Base-by-base conservation (phyloP, 2,888 invertebrate species). In the Dione vanillae region DNA sequence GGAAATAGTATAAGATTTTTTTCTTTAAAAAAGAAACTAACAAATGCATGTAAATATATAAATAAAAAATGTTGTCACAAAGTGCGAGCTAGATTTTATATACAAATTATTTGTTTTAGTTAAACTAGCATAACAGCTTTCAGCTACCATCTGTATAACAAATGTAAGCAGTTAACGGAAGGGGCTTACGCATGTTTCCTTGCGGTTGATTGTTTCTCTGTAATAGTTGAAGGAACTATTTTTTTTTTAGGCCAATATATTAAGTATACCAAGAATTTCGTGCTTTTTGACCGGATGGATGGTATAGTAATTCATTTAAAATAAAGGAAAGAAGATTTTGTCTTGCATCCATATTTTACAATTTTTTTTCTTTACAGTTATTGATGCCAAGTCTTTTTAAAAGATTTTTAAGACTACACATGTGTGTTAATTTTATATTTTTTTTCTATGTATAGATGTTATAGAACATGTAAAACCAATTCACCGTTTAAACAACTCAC, bases 101-200 rank as follows among this genome's bases (percentile, higher is more conserved):
- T 12, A 40, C 37, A 56, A 56, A 56, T 56, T 56, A 56, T 56
- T 56, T 40, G 16, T 37, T 56, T 56, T 0, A 16, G 37, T 27
- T 43, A 43, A 27, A 14, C 59, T 20, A 11, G 43, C 14, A 20
- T 19, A 20, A 59, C 20, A 20, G 14, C 41, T 12, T 27, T 27
- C 20, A 7, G 41, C 43, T 20, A 43, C 27, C 59, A 59, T 59
- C 59, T 59, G 43, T 27, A 43, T 14, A 43, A 43, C 43, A 59
- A 59, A 59, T 59, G 27, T 59, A n/a, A 43, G 27, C 59, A 59
- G 43, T 59, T 59, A 59, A 59, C 43, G 20, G 59, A 43, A 59
- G 43, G 19, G 59, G 59, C n/a, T 10, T 20, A 20, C 43, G 59
- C 20, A 43, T 59, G 59, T 59, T 41, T 43, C n/a, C 16, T 11